Conservation (phyloP, 2,797 vertebrate species). For the Poeciliopsis paucimaculata region DNA sequence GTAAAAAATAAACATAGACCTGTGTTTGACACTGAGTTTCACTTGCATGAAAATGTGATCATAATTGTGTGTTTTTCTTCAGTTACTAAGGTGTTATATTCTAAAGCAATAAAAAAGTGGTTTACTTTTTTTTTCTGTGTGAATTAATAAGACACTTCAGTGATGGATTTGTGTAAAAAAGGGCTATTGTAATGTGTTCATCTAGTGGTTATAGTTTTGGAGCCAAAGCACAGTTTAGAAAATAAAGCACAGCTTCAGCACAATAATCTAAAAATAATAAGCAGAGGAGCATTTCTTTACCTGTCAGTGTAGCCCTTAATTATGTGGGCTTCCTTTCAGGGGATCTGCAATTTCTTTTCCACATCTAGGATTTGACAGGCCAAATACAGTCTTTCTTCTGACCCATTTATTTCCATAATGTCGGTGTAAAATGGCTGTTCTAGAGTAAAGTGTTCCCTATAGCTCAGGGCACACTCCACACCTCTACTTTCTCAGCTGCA, state of each 20-base stretch:
- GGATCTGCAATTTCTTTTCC: not conserved
- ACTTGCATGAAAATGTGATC: constrained; percentile 4
- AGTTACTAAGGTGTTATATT: constrained; percentile 5
- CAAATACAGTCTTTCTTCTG: not conserved
- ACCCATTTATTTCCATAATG: not conserved
- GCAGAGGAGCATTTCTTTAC: constrained; percentile 11
- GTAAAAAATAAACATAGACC: constrained; percentile 5
- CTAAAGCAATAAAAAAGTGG: constrained; percentile 5
- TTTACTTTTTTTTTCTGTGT: not conserved
- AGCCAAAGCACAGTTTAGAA: constrained; percentile 39
- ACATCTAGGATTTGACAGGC: not conserved
- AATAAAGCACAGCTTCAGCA: constrained; percentile 34
- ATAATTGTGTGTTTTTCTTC: constrained; percentile 32
- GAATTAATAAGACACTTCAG: not conserved
- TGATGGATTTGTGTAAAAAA: not conserved
- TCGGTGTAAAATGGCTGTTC: not conserved
- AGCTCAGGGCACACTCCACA: not conserved
- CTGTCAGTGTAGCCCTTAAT: constrained; percentile 21
- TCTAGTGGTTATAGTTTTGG: constrained; percentile 50
- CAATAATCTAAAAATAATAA: constrained; percentile 27
- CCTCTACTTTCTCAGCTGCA: not conserved
- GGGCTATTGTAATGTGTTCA: constrained; percentile 52
- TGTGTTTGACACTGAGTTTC: constrained; percentile 12
- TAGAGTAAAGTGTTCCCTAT: not conserved
- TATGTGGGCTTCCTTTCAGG: constrained; percentile 1